Percentiles rank a stretch among this genome's conserved stretches.
Evolutionary conservation across 2,113 vertebrate species (phyloP).

Genomic region (Calyptommatus sinebrachiatus): DNA sequence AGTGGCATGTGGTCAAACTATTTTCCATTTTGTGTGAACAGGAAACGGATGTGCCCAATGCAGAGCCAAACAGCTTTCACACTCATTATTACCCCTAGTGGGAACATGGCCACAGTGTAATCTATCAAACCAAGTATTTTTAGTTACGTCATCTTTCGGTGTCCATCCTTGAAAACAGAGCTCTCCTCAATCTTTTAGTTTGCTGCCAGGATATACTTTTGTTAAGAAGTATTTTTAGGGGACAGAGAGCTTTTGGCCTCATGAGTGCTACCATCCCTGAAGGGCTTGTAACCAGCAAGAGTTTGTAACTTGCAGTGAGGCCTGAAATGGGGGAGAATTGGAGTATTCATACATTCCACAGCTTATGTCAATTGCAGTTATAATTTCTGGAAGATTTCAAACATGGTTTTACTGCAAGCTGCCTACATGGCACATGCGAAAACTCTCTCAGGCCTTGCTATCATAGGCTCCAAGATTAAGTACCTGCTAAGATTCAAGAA

Average conservation of each 20-base stretch:
- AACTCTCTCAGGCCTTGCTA: background rate
- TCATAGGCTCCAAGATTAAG: background rate
- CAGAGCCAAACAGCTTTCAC: no score
- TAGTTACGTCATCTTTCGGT: background rate
- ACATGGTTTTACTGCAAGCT: background rate
- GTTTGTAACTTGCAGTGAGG: conserved; percentile 22
- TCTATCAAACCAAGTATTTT: no score
- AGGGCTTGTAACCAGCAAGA: conserved; percentile 4
- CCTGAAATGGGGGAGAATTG: conserved; percentile 4
- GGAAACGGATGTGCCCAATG: no score
- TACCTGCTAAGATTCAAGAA: background rate
- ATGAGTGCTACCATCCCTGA: conserved; percentile 9
- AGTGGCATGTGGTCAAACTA: no score
- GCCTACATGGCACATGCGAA: background rate
- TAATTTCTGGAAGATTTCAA: conserved; percentile 16
- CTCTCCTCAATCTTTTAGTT: background rate
- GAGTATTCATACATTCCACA: background rate
- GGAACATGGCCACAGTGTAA: no score
- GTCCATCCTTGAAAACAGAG: background rate
- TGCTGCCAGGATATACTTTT: background rate
- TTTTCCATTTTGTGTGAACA: no score
- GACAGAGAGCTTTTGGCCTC: conserved; percentile 19
- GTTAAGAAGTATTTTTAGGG: background rate
- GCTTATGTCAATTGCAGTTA: conserved; percentile 18
- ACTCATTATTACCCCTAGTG: no score